Evolutionary conservation across 2,113 vertebrate species (phyloP), one percentile per base, ranked within the genome.

Genomic region (Phaetusa simplex): DNA sequence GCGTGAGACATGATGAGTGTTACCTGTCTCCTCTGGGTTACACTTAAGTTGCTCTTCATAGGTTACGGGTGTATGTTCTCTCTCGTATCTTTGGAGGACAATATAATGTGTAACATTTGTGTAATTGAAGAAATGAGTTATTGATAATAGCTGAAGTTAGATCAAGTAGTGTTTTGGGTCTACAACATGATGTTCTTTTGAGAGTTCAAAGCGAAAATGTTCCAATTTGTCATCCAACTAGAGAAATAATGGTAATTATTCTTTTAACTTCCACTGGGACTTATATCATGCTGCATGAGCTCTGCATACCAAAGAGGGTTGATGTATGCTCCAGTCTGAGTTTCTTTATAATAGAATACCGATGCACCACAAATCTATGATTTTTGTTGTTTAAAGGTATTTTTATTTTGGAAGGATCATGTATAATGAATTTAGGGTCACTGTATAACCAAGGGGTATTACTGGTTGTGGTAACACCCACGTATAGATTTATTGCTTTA

Each of bases 171-270:
- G 5, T 95, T 93, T 95, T 92, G 81, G 92, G 88, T 90, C 64
- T 95, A 82, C 91, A 91, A 79, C 86, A 84, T 32, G 43, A 80
- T 96, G 93, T 88, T 96, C 94, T 95, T 97, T 94, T 90, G 84
- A 93, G 95, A 93, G 84, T 96, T 97, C 94, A 95, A 92, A 96
- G 86, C 47, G 22, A 95, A 95, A 97, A 82, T 96, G 94, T 96
- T 96, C 94, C 93, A 94, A 92, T 97, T 95, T 96, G 95, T 97
- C 93, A 96, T 90, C 61, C 0, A 3, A 91, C 96, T 96, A 79
- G 78, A 91, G 83, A 96, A 97, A 94, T 95, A 97, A 96, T 71
- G 86, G 86, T 96, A 97, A 97, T 97, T 97, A 97, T 96, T 97
- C 93, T 96, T 91, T 96, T 96, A 97, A 96, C 96, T 97, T 96